phyloP scores from a whole-genome alignment of 1,140 invertebrate species.

The Solen grandis region DNA sequence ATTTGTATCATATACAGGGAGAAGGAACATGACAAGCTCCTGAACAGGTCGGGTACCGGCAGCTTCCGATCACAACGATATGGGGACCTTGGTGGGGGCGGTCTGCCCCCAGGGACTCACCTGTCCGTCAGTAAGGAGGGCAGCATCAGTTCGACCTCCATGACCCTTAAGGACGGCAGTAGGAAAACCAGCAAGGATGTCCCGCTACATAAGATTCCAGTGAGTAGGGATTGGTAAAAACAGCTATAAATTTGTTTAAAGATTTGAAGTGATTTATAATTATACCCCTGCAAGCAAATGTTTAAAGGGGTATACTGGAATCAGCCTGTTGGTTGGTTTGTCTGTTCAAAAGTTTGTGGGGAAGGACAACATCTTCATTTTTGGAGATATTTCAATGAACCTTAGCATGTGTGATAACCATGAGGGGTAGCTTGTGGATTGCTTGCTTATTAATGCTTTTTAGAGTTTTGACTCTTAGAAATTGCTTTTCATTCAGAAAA shows the following conservation, averaged over 20 bases:
- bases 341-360: neutral
- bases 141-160: neutral
- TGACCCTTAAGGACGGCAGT: neutral
- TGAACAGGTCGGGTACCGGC: neutral
- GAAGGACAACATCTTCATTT: neutral
- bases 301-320: no score
- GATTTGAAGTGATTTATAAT: neutral
- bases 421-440: no score
- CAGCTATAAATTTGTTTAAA: neutral
- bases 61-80: neutral
- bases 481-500: no score
- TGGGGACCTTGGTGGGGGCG: neutral
- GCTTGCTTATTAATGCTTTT: no score
- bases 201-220: neutral
- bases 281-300: no score
- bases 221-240: neutral
- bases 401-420: no score
- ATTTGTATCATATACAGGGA: no score
- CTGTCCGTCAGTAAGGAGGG: neutral
- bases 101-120: neutral
- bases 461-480: no score
- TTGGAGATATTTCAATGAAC: neutral
- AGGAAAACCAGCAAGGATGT: neutral
- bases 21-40: neutral
- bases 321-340: neutral